A percentile compares a stretch with the other conserved stretches of the same genome.
phyloP scores from a whole-genome alignment of 2,113 vertebrate genomes.

The Alexandromys fortis region DNA sequence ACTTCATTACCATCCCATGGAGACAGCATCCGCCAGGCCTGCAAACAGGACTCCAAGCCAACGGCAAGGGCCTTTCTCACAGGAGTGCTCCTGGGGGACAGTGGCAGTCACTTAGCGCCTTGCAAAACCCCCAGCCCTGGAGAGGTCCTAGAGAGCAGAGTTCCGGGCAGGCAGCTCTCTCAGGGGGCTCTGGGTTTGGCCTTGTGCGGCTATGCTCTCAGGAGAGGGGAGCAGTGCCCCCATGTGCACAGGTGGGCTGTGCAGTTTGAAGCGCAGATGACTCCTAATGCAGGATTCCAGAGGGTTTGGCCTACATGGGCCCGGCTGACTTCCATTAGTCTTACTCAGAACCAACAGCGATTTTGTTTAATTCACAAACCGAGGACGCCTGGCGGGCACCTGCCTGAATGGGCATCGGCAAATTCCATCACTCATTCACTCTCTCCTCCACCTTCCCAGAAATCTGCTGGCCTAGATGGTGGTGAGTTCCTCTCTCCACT shows the following conservation, averaged over 20 bases:
- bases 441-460: background rate
- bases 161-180: background rate
- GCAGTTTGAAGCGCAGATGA: fast-evolving
- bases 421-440: background rate
- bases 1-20: conserved; percentile 71
- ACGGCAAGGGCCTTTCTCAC: background rate
- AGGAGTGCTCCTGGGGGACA: background rate
- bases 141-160: background rate
- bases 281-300: fast-evolving
- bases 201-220: background rate
- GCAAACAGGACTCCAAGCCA: conserved; percentile 45
- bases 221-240: background rate
- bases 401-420: fast-evolving
- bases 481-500: background rate
- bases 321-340: fast-evolving
- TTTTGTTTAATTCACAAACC: fast-evolving
- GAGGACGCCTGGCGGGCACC: fast-evolving
- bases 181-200: background rate
- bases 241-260: fast-evolving
- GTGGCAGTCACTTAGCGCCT: conserved; percentile 47
- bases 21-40: conserved; percentile 23
- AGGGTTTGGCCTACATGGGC: fast-evolving
- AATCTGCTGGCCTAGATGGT: background rate
- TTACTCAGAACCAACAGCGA: fast-evolving
- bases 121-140: background rate